These are phyloP conservation scores for Ophioderma brevispina DNA, from an alignment of 35 echinoderm and acorn worm genomes.

Conservation along the genomic window DNA sequence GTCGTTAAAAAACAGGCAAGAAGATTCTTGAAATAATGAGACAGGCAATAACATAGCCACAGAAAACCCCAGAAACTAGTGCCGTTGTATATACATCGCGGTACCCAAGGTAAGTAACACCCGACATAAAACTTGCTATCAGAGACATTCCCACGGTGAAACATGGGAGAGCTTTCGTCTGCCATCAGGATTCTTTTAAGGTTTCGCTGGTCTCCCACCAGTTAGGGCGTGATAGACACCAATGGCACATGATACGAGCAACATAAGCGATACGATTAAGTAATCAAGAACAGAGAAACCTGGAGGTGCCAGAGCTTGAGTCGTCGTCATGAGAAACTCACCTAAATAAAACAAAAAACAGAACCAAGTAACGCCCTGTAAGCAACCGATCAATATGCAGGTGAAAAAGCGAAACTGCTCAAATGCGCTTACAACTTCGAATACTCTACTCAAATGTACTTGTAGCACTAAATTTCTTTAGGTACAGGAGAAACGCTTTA, in stretches of 20 bases:
- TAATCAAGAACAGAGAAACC: background rate
- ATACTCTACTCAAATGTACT: no score
- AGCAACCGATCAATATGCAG: no score
- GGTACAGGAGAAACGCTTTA: no score
- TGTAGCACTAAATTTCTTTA: no score
- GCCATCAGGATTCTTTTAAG: background rate
- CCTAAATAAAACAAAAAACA: no score
- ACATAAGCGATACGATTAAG: background rate
- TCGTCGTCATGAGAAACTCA: no score
- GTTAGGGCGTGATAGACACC: background rate
- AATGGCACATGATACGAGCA: background rate
- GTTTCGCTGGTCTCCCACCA: background rate
- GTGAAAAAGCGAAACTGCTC: no score
- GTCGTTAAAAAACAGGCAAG: slow-evolving; percentile 15
- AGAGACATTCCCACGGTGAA: slow-evolving; percentile 15
- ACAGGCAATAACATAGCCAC: background rate
- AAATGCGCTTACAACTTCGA: no score
- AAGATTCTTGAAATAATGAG: background rate
- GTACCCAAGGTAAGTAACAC: slow-evolving; percentile 25
- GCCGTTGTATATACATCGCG: slow-evolving; percentile 51
- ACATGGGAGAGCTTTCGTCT: background rate
- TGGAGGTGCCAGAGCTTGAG: no score
- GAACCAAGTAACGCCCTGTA: no score
- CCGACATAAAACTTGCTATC: slow-evolving; percentile 27
- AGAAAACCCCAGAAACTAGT: slow-evolving; percentile 38